Conservation (phyloP, 1,140 invertebrate species). For the Leptopilina boulardi region DNA sequence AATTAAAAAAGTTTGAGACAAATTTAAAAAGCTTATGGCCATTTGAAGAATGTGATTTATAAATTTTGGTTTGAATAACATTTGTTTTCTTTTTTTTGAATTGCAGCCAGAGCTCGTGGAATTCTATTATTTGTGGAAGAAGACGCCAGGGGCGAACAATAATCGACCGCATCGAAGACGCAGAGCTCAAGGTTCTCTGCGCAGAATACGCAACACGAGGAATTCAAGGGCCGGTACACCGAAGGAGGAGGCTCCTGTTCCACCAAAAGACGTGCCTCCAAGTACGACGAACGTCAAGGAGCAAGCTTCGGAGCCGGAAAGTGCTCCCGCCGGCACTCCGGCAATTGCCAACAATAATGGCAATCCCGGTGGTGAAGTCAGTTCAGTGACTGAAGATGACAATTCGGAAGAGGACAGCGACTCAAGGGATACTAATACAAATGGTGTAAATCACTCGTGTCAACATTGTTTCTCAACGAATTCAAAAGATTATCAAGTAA, state of each 20-base stretch:
- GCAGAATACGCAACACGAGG: constrained; percentile 90
- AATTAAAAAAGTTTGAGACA: too few relatives aligned
- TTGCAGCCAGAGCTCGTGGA: constrained; percentile 95
- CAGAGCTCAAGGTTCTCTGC: constrained; percentile 87
- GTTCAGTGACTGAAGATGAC: constrained; percentile 96
- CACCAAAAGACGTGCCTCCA: constrained; percentile 75
- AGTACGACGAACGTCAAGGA: constrained; percentile 66
- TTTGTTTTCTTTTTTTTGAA: too few relatives aligned
- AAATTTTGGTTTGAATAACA: too few relatives aligned
- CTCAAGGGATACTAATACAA: constrained; percentile 83
- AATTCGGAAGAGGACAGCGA: constrained; percentile 96
- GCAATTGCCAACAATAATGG: constrained; percentile 58
- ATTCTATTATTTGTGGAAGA: constrained; percentile 99
- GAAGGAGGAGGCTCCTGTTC: constrained; percentile 77
- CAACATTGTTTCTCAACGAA: constrained; percentile 81
- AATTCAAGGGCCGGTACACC: constrained; percentile 81
- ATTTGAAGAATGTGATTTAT: too few relatives aligned
- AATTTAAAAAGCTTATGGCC: too few relatives aligned
- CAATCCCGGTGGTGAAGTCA: constrained; percentile 82
- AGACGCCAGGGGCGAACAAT: constrained; percentile 98
- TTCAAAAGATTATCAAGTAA: constrained; percentile 79
- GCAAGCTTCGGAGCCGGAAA: constrained; percentile 64
- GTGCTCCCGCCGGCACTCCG: constrained; percentile 62
- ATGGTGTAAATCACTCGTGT: constrained; percentile 72
- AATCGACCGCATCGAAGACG: constrained; percentile 93